Percentiles rank a stretch among this genome's conserved stretches.
Conservation (phyloP, 2,888 invertebrate genomes). For the Syritta pipiens region DNA sequence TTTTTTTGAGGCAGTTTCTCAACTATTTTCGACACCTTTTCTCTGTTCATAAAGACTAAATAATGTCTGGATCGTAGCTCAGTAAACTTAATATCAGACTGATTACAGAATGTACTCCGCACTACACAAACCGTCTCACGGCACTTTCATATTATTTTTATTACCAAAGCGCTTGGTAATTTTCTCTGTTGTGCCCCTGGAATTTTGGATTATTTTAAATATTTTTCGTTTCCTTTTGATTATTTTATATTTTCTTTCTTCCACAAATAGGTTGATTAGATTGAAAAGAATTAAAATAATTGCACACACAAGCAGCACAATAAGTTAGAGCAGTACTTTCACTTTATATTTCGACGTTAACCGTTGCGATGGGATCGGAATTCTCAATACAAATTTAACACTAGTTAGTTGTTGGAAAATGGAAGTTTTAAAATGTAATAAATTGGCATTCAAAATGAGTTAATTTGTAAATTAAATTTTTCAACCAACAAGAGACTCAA, state of each 20-base stretch:
- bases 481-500: conserved; percentile 70
- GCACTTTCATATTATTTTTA: conserved; percentile 63
- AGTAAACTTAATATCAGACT: conserved; percentile 17
- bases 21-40: conserved; percentile 61
- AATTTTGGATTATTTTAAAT: conserved; percentile 28
- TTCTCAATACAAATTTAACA: conserved; percentile 64
- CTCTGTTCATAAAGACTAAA: conserved; percentile 17
- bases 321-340: conserved; percentile 66
- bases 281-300: conserved; percentile 52
- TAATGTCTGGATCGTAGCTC: conserved; percentile 5
- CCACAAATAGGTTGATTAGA: conserved; percentile 55
- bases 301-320: conserved; percentile 60
- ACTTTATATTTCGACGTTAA: conserved; percentile 62
- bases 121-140: conserved; percentile 54
- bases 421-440: conserved; percentile 67
- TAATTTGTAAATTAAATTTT: conserved; percentile 66
- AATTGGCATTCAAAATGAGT: conserved; percentile 67
- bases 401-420: conserved; percentile 65
- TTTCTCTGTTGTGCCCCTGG: conserved; percentile 4
- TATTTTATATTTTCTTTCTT: conserved; percentile 41
- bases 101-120: conserved; percentile 49
- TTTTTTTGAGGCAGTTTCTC: conserved; percentile 49
- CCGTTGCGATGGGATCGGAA: conserved; percentile 52
- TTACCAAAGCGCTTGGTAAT: conserved; percentile 9
- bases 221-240: conserved; percentile 25